Conservation (phyloP, 1,140 invertebrate genomes). For the Eupristina koningsbergeri region DNA sequence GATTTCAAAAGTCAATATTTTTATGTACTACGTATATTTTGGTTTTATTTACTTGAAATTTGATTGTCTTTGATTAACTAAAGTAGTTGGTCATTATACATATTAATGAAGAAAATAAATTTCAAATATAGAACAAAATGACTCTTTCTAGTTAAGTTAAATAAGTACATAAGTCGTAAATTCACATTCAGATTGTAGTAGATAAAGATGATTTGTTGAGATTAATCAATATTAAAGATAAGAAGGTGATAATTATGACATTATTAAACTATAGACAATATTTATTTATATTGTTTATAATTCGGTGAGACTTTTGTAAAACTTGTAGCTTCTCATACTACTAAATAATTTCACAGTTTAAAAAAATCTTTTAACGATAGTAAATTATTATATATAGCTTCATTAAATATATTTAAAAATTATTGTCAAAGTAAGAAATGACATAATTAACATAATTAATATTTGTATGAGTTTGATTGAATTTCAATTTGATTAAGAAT, state of each 20-base stretch:
- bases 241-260: not conserved
- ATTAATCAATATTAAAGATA: conserved; percentile 42
- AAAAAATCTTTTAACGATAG: too few relatives aligned
- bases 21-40: not conserved
- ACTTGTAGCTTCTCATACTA: not conserved
- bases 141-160: too few relatives aligned
- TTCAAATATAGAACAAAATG: not conserved
- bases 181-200: not conserved
- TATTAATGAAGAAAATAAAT: not conserved
- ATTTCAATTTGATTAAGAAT: too few relatives aligned
- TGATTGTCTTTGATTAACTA: too few relatives aligned
- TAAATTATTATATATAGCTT: too few relatives aligned
- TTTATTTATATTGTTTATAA: not conserved
- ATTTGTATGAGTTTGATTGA: too few relatives aligned
- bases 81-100: not conserved
- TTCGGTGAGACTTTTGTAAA: not conserved
- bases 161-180: not conserved
- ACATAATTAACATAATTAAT: too few relatives aligned
- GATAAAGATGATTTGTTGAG: conserved; percentile 32
- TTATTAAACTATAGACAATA: too few relatives aligned
- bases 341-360: not conserved
- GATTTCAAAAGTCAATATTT: not conserved
- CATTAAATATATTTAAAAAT: too few relatives aligned
- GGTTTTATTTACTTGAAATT: too few relatives aligned
- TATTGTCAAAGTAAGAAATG: too few relatives aligned